Evolutionary conservation across 1,140 invertebrate species (phyloP).

Genomic region (Mamestra configurata): DNA sequence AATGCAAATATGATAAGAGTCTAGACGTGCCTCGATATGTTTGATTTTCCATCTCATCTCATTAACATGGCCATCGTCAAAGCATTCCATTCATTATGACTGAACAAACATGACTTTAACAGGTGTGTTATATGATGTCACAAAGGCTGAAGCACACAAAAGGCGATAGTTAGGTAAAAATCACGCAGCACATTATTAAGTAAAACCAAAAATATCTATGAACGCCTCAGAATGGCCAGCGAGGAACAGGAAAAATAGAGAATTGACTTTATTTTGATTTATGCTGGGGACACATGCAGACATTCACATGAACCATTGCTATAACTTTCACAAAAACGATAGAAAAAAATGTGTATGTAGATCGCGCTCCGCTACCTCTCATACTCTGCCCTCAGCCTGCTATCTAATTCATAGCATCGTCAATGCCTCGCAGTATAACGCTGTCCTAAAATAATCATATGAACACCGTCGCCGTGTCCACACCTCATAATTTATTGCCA

Average conservation of each 20-base stretch:
- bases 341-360: too few relatives aligned
- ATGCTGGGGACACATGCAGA: too few relatives aligned
- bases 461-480: constrained; percentile 58
- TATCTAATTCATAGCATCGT: constrained; percentile 28
- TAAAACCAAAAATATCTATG: too few relatives aligned
- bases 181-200: too few relatives aligned
- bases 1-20: background rate
- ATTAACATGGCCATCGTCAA: constrained; percentile 45
- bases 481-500: constrained; percentile 73
- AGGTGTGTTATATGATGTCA: constrained; percentile 62
- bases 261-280: too few relatives aligned
- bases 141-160: background rate
- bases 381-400: background rate
- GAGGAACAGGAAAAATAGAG: too few relatives aligned
- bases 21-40: constrained; percentile 7
- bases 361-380: background rate
- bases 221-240: too few relatives aligned
- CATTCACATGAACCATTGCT: too few relatives aligned
- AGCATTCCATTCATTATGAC: constrained; percentile 44
- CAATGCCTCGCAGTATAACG: background rate
- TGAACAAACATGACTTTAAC: constrained; percentile 45
- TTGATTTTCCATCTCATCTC: constrained; percentile 22
- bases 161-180: too few relatives aligned
- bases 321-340: too few relatives aligned
- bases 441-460: constrained; percentile 52